Evolutionary conservation across 2,888 invertebrate species (phyloP), one percentile per base, ranked within the genome.

Genomic region (Oligia latruncula): DNA sequence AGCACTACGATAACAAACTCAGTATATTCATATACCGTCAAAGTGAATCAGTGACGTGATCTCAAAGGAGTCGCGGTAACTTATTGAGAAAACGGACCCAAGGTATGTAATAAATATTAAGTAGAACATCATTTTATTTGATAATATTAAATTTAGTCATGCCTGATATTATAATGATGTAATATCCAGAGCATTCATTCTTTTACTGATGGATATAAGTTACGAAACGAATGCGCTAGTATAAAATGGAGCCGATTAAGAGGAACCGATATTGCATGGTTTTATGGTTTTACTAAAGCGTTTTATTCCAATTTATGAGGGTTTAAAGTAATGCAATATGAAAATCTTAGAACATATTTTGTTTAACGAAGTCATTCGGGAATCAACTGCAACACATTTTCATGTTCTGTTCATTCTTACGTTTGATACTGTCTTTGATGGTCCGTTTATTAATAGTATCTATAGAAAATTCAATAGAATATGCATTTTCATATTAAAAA

Each of bases 21-120:
- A 90, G 83, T 88, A 82, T 81, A 88, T 78, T 90, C 85, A 73
- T 70, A 86, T 83, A 89, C 90, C 90, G 89, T 90, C 92, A 90
- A 92, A 92, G 92, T 93, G 93, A 90, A 92, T 93, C 92, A 90
- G 90, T 92, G 90, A 87, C 91, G 92, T 93, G 92, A 87, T 92
- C 87, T 90, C 85, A 87, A 90, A 90, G 89, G 88, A 91, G 79
- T 85, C 82, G 82, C 84, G 84, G 83, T 71, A 84, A 87, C 75
- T 89, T 82, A 83, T 87, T 82, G 75, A 82, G 78, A 85, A 86
- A 81, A 85, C 35, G 78, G 85, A 86, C 62, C 70, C 52, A 90
- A 92, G 93, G 94, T 94, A 91, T 55, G 81, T 71, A 23, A 55
- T 83, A 62, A 9, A 74, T 80, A 74, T 81, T 72, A 20, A 52